Evolutionary conservation across 2,797 vertebrate genomes (phyloP), one percentile per base, ranked within the genome.

Genomic region (Mergus octosetaceus): DNA sequence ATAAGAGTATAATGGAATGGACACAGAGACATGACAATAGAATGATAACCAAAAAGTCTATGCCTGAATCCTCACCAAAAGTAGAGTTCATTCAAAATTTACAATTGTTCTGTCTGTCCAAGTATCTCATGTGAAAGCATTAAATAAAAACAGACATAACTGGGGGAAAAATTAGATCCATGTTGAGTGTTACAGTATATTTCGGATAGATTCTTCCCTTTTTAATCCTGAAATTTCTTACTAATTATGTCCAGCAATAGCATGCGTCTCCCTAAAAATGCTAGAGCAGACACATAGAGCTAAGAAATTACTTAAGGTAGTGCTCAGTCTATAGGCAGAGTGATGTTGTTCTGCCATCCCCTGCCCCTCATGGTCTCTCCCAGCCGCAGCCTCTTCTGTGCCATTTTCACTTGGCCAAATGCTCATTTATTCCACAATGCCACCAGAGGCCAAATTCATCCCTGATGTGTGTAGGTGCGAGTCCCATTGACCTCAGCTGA

Each of bases 371-470:
- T 45, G 19, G 11, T 54, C 24, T 78, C 17, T 78, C 51, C 12
- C 43, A 71, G 25, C 77, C 58, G 16, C 43, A 78, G 36, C 49
- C 78, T 36, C 70, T 1, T 2, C 60, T 79, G 38, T 82, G 56
- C 24, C 38, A 18, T 79, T 85, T 86, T 62, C 58, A 53, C 34
- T 84, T 68, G 39, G 49, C 43, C 47, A 68, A 89, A 82, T 53
- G 41, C 1, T 0, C 51, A 41, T 71, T 85, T 95, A 49, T 90
- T 73, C 49, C 43, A 39, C 62, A 68, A 13, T 28, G 51, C 70
- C 77, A 87, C 60, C 68, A 90, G 77, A 76, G 60, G 36, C 84
- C 74, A 74, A 61, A 19, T 89, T 90, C 64, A 64, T 43, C 61
- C 47, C 27, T 90, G 60, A 76, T 73, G 71, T 54, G 70, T 57